Evolutionary conservation across 1,140 invertebrate genomes (phyloP).

Genomic region (Ceratosolen solmsi): DNA sequence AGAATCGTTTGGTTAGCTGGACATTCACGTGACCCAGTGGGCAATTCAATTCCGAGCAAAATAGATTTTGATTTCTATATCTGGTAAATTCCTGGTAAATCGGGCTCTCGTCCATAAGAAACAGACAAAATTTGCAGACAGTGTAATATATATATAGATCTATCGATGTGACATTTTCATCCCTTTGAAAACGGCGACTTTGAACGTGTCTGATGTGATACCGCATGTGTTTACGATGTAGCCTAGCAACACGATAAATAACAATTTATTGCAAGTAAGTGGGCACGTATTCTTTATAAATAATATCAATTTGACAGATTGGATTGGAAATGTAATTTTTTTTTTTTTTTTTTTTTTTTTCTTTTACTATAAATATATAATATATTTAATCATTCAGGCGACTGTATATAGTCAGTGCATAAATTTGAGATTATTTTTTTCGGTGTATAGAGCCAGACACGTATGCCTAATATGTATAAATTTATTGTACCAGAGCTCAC

Average conservation of each 20-base stretch:
- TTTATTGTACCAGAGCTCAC: background rate
- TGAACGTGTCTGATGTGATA: background rate
- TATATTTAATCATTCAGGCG: background rate
- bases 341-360: background rate
- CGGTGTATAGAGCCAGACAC: background rate
- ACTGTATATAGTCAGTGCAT: background rate
- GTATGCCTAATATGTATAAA: background rate
- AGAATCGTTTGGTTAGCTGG: background rate
- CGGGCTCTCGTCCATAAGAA: background rate
- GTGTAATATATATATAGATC: slow-evolving; percentile 5
- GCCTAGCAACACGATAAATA: background rate
- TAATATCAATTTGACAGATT: background rate
- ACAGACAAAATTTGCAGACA: slow-evolving; percentile 25
- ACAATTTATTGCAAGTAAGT: background rate
- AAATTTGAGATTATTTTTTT: background rate
- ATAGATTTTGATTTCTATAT: slow-evolving; percentile 8
- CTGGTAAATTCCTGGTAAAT: no score
- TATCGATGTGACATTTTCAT: slow-evolving; percentile 10
- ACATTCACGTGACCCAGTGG: slow-evolving; percentile 10
- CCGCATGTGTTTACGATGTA: background rate
- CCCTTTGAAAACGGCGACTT: background rate
- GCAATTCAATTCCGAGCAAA: slow-evolving; percentile 15
- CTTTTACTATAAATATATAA: background rate
- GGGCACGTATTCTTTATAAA: background rate
- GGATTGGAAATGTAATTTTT: background rate